Evolutionary conservation across 2,888 invertebrate genomes (phyloP).

Genomic region (Macrosoma leucophasiata): DNA sequence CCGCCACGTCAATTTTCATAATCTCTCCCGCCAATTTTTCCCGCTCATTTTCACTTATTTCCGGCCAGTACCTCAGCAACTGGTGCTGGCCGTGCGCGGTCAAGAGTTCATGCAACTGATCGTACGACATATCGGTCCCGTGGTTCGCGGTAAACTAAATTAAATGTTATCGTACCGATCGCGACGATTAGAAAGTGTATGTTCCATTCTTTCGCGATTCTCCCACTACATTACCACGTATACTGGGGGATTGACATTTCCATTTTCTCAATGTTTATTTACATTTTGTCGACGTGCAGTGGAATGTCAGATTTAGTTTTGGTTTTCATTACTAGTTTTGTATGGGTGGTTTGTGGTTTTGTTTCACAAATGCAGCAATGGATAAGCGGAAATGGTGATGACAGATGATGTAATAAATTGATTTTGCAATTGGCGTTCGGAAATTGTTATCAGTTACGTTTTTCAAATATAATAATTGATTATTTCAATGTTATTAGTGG

Average conservation of each 20-base stretch:
- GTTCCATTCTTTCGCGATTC: conserved; percentile 43
- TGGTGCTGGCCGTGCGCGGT: conserved; percentile 85
- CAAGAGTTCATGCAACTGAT: conserved; percentile 69
- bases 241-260: conserved; percentile 34
- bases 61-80: conserved; percentile 87
- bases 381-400: too few species aligned
- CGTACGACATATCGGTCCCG: conserved; percentile 64
- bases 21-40: conserved; percentile 78
- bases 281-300: too few species aligned
- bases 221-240: conserved; percentile 51
- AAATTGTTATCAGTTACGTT: too few species aligned
- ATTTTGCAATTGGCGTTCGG: too few species aligned
- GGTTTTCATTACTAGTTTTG: too few species aligned
- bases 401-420: too few species aligned
- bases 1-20: conserved; percentile 80
- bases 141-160: conserved; percentile 13
- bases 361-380: too few species aligned
- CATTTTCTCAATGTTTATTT: conserved; percentile 33
- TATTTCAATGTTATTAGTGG: too few species aligned
- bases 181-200: conserved; percentile 65
- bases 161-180: conserved; percentile 38
- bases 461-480: too few species aligned
- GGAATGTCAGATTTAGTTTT: too few species aligned
- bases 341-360: too few species aligned
- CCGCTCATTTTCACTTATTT: conserved; percentile 78